These are phyloP conservation scores for Mycogona germanica DNA, from an alignment of 2,888 invertebrate genomes.

Conservation along the genomic window DNA sequence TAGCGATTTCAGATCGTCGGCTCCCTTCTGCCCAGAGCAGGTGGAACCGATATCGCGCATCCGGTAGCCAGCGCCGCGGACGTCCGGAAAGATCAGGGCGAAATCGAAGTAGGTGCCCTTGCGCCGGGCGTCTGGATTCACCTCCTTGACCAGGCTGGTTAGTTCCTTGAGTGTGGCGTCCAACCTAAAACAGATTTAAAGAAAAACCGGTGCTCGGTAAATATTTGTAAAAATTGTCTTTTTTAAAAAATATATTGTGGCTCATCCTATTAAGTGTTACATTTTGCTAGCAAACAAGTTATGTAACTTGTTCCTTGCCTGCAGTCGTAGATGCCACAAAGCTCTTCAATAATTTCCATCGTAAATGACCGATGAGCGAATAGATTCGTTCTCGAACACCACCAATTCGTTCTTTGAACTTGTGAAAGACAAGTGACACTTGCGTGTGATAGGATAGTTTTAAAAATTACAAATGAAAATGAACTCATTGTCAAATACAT, in stretches of 20 bases:
- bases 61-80: conserved; percentile 61
- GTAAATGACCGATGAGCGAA: too few relatives aligned
- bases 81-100: conserved; percentile 50
- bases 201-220: background rate
- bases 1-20: conserved; percentile 88
- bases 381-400: too few relatives aligned
- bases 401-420: too few relatives aligned
- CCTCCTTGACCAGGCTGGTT: conserved; percentile 94
- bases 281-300: too few relatives aligned
- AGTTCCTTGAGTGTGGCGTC: conserved; percentile 93
- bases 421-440: too few relatives aligned
- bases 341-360: too few relatives aligned
- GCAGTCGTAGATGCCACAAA: too few relatives aligned
- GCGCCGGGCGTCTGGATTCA: conserved; percentile 89
- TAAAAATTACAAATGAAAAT: too few relatives aligned
- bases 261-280: background rate
- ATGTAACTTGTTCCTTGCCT: too few relatives aligned
- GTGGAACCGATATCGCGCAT: conserved; percentile 93
- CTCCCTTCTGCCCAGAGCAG: conserved; percentile 78
- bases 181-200: conserved; percentile 41
- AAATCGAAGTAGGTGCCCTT: conserved; percentile 97
- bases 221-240: background rate
- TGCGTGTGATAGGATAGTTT: too few relatives aligned
- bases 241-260: background rate
- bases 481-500: too few relatives aligned